Percentiles rank a stretch among this genome's conserved stretches.
These are phyloP conservation scores for Alouatta palliata DNA, from an alignment of 2,113 vertebrate genomes.

Conservation along the genomic window DNA sequence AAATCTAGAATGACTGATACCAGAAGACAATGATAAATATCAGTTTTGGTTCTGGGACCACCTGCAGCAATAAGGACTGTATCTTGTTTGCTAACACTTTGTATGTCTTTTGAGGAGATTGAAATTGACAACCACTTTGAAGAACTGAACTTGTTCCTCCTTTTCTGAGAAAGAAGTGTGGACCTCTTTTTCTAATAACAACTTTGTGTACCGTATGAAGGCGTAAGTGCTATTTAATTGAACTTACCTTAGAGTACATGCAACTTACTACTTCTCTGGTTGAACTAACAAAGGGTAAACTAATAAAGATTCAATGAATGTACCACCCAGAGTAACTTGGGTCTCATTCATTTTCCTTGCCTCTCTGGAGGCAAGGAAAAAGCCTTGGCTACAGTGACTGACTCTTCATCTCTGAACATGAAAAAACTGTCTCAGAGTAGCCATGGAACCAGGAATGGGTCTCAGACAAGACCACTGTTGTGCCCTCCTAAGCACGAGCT, in stretches of 20 bases:
- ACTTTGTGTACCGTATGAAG: background rate
- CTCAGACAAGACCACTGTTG: background rate
- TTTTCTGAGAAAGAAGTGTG: background rate
- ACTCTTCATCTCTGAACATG: background rate
- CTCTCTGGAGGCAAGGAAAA: background rate
- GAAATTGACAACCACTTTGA: background rate
- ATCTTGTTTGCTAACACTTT: background rate
- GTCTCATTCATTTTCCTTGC: background rate
- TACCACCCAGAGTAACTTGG: background rate
- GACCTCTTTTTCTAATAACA: background rate
- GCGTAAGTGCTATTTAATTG: background rate
- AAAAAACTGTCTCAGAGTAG: fast-evolving
- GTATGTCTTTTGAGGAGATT: background rate
- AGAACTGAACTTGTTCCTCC: background rate
- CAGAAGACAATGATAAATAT: background rate
- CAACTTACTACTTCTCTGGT: too few relatives aligned
- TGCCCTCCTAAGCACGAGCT: background rate
- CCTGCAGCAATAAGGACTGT: background rate
- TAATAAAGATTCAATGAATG: background rate
- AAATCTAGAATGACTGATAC: background rate
- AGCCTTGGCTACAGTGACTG: background rate
- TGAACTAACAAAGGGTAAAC: background rate
- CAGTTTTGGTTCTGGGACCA: background rate
- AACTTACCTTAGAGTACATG: too few relatives aligned
- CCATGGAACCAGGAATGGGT: background rate